Conservation (phyloP, 1,140 invertebrate species). For the Pseudobourletiella spinata region DNA sequence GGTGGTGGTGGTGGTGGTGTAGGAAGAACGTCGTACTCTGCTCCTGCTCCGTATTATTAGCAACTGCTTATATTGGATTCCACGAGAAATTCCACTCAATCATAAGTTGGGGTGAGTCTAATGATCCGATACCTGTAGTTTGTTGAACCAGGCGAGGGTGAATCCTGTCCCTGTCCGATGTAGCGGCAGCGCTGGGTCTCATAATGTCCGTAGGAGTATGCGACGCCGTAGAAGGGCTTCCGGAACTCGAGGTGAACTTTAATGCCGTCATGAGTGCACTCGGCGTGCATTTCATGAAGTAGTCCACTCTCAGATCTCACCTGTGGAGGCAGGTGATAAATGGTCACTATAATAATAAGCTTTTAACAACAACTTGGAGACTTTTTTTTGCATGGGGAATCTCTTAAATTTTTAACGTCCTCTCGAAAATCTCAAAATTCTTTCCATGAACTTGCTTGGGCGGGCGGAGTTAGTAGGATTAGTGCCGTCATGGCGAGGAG, state of each 20-base stretch:
- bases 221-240: conserved; percentile 24
- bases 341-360: background rate
- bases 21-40: too few relatives aligned
- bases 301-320: conserved; percentile 4
- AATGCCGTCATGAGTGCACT: conserved; percentile 29
- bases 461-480: too few relatives aligned
- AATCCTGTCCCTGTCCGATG: conserved; percentile 14
- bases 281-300: conserved; percentile 23
- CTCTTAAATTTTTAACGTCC: too few relatives aligned
- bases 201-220: conserved; percentile 28
- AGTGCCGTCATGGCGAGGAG: too few relatives aligned
- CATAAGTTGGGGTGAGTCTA: too few relatives aligned
- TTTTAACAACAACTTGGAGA: background rate
- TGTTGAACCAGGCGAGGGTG: background rate
- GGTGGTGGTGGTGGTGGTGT: too few relatives aligned
- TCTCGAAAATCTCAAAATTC: too few relatives aligned
- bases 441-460: too few relatives aligned
- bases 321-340: too few relatives aligned
- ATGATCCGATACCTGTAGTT: conserved; percentile 8
- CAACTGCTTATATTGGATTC: background rate
- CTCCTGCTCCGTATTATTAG: too few relatives aligned
- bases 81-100: too few relatives aligned
- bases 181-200: conserved; percentile 23
- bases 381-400: background rate
- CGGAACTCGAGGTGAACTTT: conserved; percentile 21